Percentiles rank a stretch among this genome's conserved stretches.
Conservation (phyloP, 2,888 invertebrate species). For the Didymodactylos carnosus region DNA sequence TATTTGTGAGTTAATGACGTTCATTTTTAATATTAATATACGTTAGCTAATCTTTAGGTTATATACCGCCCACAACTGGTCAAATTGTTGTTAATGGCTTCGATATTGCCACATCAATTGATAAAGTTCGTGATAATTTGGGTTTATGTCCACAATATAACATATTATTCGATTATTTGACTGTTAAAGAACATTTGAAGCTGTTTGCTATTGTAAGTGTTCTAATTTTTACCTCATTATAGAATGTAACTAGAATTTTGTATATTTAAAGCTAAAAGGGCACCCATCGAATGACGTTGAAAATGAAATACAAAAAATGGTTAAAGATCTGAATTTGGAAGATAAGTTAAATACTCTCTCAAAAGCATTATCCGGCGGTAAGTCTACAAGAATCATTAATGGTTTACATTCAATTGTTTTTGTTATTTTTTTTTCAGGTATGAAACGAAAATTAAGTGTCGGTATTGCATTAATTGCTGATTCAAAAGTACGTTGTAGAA, state of each 20-base stretch:
- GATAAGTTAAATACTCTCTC: conserved; percentile 23
- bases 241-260: neutral
- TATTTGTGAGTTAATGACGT: no score
- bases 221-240: conserved; percentile 4
- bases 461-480: conserved; percentile 20
- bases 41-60: conserved; percentile 26
- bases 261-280: conserved; percentile 22
- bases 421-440: conserved; percentile 14
- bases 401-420: neutral
- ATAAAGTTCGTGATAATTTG: conserved; percentile 48
- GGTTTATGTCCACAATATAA: conserved; percentile 76
- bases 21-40: no score
- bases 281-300: conserved; percentile 15
- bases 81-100: conserved; percentile 52
- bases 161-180: conserved; percentile 58
- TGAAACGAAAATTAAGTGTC: conserved; percentile 30
- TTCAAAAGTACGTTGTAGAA: no score
- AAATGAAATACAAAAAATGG: conserved; percentile 20
- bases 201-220: conserved; percentile 51
- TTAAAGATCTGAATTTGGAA: conserved; percentile 20
- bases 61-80: conserved; percentile 38
- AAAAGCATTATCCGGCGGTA: conserved; percentile 28
- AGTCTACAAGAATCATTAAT: neutral
- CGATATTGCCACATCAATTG: conserved; percentile 47
- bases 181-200: conserved; percentile 58